Evolutionary conservation across 2,888 invertebrate genomes (phyloP).

Genomic region (Diarsia dahlii): DNA sequence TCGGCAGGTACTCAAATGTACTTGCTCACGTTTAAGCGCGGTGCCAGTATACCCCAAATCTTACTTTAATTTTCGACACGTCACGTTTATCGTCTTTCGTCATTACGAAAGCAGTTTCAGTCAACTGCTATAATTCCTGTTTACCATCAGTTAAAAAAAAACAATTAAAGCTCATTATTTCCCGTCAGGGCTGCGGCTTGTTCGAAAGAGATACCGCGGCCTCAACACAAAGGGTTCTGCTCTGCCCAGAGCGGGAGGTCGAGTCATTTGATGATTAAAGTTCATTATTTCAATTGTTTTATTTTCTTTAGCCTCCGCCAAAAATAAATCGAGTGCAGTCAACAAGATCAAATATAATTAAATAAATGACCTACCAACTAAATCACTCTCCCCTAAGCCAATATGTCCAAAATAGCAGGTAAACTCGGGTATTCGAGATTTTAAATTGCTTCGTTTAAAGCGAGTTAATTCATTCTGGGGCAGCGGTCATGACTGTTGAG

Average conservation of each 20-base stretch:
- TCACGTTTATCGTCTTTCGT: no score
- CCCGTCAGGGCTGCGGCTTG: no score
- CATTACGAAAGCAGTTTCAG: not conserved
- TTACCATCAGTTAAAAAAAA: not conserved
- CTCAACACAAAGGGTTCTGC: no score
- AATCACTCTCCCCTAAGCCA: conserved; percentile 33
- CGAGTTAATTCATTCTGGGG: conserved; percentile 66
- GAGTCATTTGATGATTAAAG: no score
- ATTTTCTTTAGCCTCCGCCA: not conserved
- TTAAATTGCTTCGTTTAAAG: conserved; percentile 61
- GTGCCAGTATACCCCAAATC: not conserved
- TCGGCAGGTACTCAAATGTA: not conserved
- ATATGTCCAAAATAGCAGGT: conserved; percentile 45
- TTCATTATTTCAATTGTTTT: not conserved
- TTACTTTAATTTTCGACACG: not conserved
- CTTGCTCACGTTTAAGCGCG: not conserved
- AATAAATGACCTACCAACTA: conserved; percentile 8
- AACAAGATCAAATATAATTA: not conserved
- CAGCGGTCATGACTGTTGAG: conserved; percentile 56
- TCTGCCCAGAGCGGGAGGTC: no score
- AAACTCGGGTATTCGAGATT: conserved; percentile 51
- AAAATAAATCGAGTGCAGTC: not conserved
- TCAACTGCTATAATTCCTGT: not conserved
- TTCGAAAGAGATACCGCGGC: no score
- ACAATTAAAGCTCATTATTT: no score